Base-by-base conservation (phyloP, 2,797 vertebrate species). In the Protonibea diacanthus region DNA sequence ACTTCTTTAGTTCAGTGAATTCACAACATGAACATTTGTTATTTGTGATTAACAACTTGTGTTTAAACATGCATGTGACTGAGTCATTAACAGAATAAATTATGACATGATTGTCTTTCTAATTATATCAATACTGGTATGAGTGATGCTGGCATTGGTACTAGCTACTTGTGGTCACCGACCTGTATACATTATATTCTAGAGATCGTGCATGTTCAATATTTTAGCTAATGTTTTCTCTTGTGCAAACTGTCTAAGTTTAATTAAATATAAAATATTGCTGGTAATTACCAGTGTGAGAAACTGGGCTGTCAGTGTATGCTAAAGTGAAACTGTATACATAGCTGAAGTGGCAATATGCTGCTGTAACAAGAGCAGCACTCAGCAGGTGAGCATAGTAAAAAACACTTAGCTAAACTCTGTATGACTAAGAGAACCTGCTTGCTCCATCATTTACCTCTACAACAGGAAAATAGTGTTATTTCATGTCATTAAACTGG, bases 401-500 rank as follows among this genome's bases (percentile, higher is more conserved):
- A 74, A 74, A 73, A 83, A 84, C 74, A 86, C 86, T 81, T 81
- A 71, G 58, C 78, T 73, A 69, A 38, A 78, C 76, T 48, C 68
- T 48, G 81, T 72, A 77, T 86, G 80, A 87, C 66, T 77, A 77
- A 84, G 80, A 74, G 64, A 81, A 82, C 72, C 63, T 64, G 56
- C 64, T 62, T 40, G 11, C 70, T 72, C 75, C 61, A 27, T 78
- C 74, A 62, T 80, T 81, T 87, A 80, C 42, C 49, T 76, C 40
- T 38, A 25, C 55, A 79, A 69, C 55, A 74, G 58, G 56, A 78
- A 65, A 82, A 75, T 47, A 71, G 20, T 45, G 51, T 47, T 52
- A 76, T 78, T 85, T 78, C 68, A 72, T 84, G 51, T 72, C 33
- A 76, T 78, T 85, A 72, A 49, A 20, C 51, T 40, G 45, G 20